phyloP scores from a whole-genome alignment of 2,113 vertebrate species.

The Podilymbus podiceps region DNA sequence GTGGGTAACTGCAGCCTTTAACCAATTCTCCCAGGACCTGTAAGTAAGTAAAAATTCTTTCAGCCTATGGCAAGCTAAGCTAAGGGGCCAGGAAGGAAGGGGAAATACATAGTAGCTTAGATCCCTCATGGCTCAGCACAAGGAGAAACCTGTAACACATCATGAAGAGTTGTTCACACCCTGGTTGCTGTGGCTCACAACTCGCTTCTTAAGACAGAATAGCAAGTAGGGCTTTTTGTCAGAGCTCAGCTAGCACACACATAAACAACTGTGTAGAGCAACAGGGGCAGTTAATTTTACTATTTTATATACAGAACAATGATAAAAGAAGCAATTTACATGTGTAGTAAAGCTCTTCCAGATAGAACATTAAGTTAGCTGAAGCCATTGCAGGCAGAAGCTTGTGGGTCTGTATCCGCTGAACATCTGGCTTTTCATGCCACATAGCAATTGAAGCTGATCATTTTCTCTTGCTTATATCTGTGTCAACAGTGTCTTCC shows the following conservation, averaged over 20 bases:
- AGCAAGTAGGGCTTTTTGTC: neutral
- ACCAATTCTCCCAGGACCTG: neutral
- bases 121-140: neutral
- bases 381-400: neutral
- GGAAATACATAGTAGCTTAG: neutral
- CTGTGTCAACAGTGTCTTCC: neutral
- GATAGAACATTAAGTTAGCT: neutral
- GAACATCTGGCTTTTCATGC: neutral
- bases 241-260: neutral
- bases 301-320: neutral
- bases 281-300: neutral
- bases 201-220: fast-evolving
- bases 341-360: neutral
- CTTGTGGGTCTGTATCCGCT: fast-evolving
- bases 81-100: neutral
- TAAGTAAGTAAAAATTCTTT: neutral
- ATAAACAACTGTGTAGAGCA: neutral
- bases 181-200: neutral
- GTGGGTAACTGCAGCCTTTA: neutral
- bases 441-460: neutral
- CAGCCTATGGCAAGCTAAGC: neutral
- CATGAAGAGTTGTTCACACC: neutral
- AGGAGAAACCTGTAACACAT: neutral
- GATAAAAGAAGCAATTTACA: neutral
- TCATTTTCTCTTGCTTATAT: neutral